Percentiles rank a stretch among this genome's conserved stretches.
phyloP scores from a whole-genome alignment of 2,797 vertebrate genomes.

The Schizopygopsis malacanthus region DNA sequence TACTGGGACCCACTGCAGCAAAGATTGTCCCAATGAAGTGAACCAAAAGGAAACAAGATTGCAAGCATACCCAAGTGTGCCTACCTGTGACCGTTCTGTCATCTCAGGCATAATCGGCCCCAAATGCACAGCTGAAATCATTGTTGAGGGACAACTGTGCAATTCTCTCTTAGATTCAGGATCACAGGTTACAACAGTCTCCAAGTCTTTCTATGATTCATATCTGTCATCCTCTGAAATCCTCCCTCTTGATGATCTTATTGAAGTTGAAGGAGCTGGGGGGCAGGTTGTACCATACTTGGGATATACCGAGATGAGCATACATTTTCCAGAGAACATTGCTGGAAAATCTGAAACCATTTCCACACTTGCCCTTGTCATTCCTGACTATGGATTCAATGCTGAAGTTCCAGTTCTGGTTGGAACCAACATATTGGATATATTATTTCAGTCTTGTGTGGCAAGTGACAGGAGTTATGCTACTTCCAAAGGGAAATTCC shows the following conservation, averaged over 20 bases:
- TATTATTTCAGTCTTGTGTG: constrained; percentile 7
- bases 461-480: not conserved
- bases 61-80: not conserved
- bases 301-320: constrained; percentile 14
- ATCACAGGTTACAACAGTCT: too few species aligned
- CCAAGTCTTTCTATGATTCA: not conserved
- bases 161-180: too few species aligned
- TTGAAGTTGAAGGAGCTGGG: constrained; percentile 49
- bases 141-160: not conserved
- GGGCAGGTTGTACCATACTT: constrained; percentile 51
- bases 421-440: constrained; percentile 39
- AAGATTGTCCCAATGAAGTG: not conserved
- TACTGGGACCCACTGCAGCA: not conserved
- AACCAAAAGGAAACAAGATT: not conserved
- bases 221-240: constrained; percentile 35
- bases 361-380: constrained; percentile 42
- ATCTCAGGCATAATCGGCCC: constrained; percentile 4
- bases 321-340: not conserved
- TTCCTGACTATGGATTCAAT: constrained; percentile 35
- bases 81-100: not conserved
- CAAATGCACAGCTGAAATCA: not conserved
- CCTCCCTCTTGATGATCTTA: constrained; percentile 9
- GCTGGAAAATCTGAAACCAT: constrained; percentile 10
- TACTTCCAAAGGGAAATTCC: too few species aligned
- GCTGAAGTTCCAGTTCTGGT: constrained; percentile 28